Evolutionary conservation across 1,140 invertebrate genomes (phyloP).

Genomic region (Phymorhynchus buccinoides): DNA sequence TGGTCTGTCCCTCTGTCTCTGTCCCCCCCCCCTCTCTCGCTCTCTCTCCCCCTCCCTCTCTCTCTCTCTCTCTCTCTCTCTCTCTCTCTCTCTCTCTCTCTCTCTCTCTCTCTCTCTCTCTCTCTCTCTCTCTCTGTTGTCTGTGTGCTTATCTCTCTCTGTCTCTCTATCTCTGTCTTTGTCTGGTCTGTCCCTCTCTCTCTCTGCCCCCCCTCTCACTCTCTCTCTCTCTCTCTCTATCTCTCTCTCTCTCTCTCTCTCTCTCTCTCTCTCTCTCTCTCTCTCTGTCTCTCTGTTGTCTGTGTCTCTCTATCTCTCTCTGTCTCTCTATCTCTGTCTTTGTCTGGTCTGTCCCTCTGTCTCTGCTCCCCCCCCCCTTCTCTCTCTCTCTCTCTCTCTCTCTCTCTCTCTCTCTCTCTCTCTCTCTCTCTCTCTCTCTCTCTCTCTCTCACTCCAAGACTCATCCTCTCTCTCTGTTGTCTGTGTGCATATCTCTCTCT

Average conservation of each 20-base stretch:
- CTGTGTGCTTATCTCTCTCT: background rate
- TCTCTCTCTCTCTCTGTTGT: background rate
- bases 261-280: background rate
- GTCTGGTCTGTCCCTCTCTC: too few relatives aligned
- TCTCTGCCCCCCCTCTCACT: background rate
- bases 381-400: background rate
- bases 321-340: background rate
- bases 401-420: background rate
- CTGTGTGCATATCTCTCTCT: background rate
- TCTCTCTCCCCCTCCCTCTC: background rate
- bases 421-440: background rate
- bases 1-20: too few relatives aligned
- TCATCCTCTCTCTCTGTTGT: background rate
- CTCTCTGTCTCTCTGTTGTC: background rate
- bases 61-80: conserved; percentile 12
- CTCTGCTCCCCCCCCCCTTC: background rate
- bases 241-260: background rate
- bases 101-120: background rate
- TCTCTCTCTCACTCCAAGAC: background rate
- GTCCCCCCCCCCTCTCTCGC: background rate
- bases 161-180: background rate
- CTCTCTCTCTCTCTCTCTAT: background rate
- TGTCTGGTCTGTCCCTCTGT: background rate
- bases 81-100: background rate
- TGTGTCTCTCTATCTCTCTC: background rate